Evolutionary conservation across 2,113 vertebrate species (phyloP).

Genomic region (Labeo rohita): DNA sequence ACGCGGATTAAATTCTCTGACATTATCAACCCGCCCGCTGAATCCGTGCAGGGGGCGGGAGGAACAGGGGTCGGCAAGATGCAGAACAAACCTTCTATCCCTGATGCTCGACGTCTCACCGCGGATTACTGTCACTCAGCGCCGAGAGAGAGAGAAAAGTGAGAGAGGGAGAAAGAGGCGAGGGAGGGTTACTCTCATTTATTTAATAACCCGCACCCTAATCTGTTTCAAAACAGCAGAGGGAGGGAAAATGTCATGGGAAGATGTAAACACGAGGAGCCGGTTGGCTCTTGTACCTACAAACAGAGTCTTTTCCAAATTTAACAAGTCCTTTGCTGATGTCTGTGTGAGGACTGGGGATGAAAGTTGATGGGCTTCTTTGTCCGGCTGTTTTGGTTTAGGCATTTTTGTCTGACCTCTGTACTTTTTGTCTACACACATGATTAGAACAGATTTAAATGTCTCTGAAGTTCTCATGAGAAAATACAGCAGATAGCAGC

Average conservation of each 20-base stretch:
- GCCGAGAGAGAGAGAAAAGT: conserved; percentile 57
- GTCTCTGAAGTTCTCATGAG: conserved; percentile 59
- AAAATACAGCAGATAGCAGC: conserved; percentile 23
- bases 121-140: conserved; percentile 75
- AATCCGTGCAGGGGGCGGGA: conserved; percentile 60
- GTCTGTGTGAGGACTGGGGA: conserved; percentile 14
- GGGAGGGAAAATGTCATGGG: conserved; percentile 75
- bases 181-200: conserved; percentile 71
- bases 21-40: conserved; percentile 68
- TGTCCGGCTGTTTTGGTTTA: conserved; percentile 37
- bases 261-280: conserved; percentile 76
- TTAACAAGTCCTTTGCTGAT: conserved; percentile 11
- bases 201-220: conserved; percentile 75
- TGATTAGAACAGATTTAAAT: conserved; percentile 51
- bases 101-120: conserved; percentile 73
- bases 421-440: conserved; percentile 16
- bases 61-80: conserved; percentile 72
- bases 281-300: conserved; percentile 72
- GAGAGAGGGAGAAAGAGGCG: conserved; percentile 41
- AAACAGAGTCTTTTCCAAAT: conserved; percentile 69
- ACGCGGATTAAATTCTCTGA: conserved; percentile 64
- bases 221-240: conserved; percentile 75
- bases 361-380: conserved; percentile 1
- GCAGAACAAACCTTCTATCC: conserved; percentile 65
- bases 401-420: conserved; percentile 26